These are phyloP conservation scores for Bursaphelenchus okinawaensis DNA, from an alignment of 2,888 invertebrate species.

Conservation along the genomic window DNA sequence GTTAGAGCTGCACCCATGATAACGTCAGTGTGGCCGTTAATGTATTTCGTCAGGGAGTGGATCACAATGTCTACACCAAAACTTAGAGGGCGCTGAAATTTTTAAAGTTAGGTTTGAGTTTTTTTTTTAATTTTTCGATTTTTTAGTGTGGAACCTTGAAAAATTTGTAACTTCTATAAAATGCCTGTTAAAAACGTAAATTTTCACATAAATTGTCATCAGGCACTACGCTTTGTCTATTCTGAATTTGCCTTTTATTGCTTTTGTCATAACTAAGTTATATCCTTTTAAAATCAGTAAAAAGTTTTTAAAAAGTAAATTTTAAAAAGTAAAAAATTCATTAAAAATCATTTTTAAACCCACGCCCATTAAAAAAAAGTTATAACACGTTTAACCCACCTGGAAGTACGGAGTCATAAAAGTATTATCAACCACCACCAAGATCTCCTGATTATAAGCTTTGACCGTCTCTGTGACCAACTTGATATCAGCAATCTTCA, in stretches of 20 bases:
- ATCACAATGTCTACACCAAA: conserved; percentile 84
- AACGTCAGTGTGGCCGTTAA: conserved; percentile 95
- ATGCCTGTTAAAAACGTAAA: no score
- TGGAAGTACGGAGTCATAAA: conserved; percentile 64
- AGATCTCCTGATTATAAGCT: conserved; percentile 59
- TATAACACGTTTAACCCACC: conserved; percentile 15
- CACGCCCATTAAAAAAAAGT: not conserved
- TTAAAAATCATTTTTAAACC: no score
- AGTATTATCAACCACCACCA: conserved; percentile 82
- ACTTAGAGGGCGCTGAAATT: conserved; percentile 73
- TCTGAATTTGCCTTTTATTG: no score
- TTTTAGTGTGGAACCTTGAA: not conserved
- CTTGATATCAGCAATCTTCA: conserved; percentile 82
- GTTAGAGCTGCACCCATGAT: conserved; percentile 85
- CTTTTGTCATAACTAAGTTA: no score
- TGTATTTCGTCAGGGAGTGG: conserved; percentile 91
- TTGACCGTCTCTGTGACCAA: conserved; percentile 63
- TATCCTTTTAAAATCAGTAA: no score
- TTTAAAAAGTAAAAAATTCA: no score
- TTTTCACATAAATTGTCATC: no score
- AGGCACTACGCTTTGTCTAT: no score
- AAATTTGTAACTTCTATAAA: no score
- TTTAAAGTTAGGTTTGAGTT: no score
- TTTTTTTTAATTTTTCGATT: no score
- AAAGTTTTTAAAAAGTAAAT: no score